Conservation (phyloP, 35 echinoderm and acorn worm genomes). For the Anneissia japonica region DNA sequence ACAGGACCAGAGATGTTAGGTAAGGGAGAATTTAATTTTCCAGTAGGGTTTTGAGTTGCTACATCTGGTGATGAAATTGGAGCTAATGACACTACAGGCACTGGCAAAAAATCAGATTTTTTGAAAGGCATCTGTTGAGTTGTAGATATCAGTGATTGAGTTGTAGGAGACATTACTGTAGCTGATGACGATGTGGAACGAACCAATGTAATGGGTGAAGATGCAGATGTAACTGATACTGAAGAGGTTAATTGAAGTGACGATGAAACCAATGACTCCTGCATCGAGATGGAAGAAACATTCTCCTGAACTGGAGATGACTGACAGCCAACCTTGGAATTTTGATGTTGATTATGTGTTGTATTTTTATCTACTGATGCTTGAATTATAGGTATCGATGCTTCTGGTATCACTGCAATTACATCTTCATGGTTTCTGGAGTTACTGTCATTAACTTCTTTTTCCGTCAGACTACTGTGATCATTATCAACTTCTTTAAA, state of each 20-base stretch:
- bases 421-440: too few species aligned
- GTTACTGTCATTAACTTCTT: too few species aligned
- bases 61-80: neutral
- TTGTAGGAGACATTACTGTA: neutral
- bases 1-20: conserved; percentile 67
- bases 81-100: neutral
- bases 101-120: neutral
- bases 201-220: too few species aligned
- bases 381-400: too few species aligned
- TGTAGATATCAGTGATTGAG: neutral
- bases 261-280: neutral
- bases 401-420: too few species aligned
- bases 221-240: too few species aligned
- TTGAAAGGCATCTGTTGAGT: neutral
- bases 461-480: too few species aligned
- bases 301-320: neutral
- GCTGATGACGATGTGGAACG: too few species aligned
- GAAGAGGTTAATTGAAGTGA: neutral
- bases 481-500: neutral
- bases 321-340: too few species aligned
- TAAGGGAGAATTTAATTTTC: neutral
- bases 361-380: too few species aligned
- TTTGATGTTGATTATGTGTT: too few species aligned
- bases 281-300: neutral
- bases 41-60: neutral